phyloP scores from a whole-genome alignment of 2,113 vertebrate species.

The Lutjanus erythropterus region DNA sequence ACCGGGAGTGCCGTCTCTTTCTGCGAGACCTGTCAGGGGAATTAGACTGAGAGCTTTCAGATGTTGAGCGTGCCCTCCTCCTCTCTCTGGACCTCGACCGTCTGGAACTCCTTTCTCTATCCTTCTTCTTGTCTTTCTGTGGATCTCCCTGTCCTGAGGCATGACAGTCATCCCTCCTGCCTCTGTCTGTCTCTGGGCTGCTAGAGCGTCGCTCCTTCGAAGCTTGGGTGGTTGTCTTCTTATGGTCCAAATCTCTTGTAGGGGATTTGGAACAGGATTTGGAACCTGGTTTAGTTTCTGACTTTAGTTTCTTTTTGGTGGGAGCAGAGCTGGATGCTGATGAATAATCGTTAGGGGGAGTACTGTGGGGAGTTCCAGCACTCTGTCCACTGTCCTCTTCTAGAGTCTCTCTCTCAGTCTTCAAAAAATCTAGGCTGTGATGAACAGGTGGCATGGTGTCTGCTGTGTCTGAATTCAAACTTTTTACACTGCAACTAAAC shows the following conservation, averaged over 20 bases:
- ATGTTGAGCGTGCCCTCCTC: conserved; percentile 82
- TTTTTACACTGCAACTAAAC: conserved; percentile 29
- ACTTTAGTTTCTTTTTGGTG: conserved; percentile 78
- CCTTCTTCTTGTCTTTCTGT: conserved; percentile 65
- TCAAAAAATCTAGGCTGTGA: conserved; percentile 26
- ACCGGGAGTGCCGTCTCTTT: conserved; percentile 69
- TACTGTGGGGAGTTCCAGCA: conserved; percentile 39
- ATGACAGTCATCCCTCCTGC: conserved; percentile 67
- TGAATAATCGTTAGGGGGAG: conserved; percentile 31
- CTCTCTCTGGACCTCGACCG: conserved; percentile 80
- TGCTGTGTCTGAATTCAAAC: conserved; percentile 69
- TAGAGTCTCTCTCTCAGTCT: conserved; percentile 35
- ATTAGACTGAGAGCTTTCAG: conserved; percentile 82
- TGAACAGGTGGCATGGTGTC: conserved; percentile 39
- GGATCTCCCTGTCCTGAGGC: conserved; percentile 18
- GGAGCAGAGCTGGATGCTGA: conserved; percentile 81
- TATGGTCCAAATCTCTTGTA: conserved; percentile 24
- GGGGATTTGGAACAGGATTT: conserved; percentile 73
- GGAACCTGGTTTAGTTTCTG: conserved; percentile 76
- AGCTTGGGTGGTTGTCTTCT: conserved; percentile 68
- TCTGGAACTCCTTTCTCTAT: conserved; percentile 78
- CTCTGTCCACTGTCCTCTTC: conserved; percentile 59
- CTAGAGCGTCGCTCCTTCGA: conserved; percentile 82
- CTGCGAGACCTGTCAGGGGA: conserved; percentile 76
- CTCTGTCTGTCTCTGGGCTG: conserved; percentile 81